Evolutionary conservation across 2,888 invertebrate genomes (phyloP).

Genomic region (Melinaea marsaeus): DNA sequence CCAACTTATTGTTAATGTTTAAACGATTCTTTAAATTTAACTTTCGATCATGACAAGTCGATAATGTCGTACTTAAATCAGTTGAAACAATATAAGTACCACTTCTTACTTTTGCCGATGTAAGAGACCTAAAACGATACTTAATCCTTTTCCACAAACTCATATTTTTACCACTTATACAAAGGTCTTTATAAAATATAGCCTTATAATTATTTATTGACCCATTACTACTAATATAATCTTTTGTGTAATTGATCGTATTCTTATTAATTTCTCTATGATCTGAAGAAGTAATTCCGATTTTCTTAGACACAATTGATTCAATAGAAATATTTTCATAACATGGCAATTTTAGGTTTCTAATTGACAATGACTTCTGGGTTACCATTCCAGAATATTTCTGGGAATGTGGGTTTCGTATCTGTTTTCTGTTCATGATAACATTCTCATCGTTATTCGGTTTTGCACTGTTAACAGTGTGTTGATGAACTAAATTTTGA

Average conservation of each 20-base stretch:
- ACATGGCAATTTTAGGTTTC: no score
- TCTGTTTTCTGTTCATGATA: no score
- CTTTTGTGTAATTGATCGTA: background rate
- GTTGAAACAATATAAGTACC: background rate
- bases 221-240: constrained; percentile 8
- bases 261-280: no score
- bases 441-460: no score
- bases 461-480: no score
- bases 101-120: constrained; percentile 10
- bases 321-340: no score
- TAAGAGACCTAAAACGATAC: constrained; percentile 15
- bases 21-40: background rate
- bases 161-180: constrained; percentile 29
- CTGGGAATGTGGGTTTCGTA: no score
- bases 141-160: constrained; percentile 31
- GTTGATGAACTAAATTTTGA: no score
- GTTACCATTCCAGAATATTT: no score
- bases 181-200: constrained; percentile 23
- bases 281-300: background rate
- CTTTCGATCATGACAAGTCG: background rate
- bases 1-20: background rate
- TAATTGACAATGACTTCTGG: no score
- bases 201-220: constrained; percentile 15
- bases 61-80: background rate
- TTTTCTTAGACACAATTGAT: background rate